Evolutionary conservation across 2,113 vertebrate species (phyloP).

Genomic region (Pyxicephalus adspersus): DNA sequence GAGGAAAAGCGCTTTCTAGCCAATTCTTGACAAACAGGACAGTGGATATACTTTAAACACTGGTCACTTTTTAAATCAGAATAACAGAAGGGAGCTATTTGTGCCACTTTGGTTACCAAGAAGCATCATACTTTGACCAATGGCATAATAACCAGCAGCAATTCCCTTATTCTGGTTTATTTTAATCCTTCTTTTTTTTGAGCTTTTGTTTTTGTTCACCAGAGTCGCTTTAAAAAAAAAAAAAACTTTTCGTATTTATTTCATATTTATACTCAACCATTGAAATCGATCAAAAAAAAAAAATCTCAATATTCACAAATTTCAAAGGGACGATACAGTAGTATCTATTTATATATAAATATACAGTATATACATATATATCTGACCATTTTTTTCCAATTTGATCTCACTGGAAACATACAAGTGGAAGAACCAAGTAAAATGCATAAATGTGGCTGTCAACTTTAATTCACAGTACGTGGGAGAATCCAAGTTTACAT

Average conservation of each 20-base stretch:
- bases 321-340: not conserved
- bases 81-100: conserved; percentile 6
- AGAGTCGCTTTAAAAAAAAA: conserved; percentile 55
- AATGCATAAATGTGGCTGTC: conserved; percentile 69
- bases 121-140: conserved; percentile 34
- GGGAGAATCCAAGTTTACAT: conserved; percentile 77
- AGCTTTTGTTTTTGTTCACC: conserved; percentile 47
- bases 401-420: conserved; percentile 66
- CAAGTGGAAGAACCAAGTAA: conserved; percentile 71
- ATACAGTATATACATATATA: not conserved
- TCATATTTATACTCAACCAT: conserved; percentile 50
- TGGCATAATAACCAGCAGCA: conserved; percentile 17
- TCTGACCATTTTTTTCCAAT: conserved; percentile 63
- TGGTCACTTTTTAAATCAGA: conserved; percentile 27
- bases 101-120: conserved; percentile 32
- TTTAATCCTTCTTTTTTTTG: not conserved
- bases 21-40: conserved; percentile 24
- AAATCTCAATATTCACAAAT: conserved; percentile 61
- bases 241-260: conserved; percentile 34
- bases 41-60: conserved; percentile 34
- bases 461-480: conserved; percentile 73
- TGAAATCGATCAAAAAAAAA: conserved; percentile 56
- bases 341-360: not conserved
- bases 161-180: conserved; percentile 53
- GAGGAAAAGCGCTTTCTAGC: conserved; percentile 27